These are phyloP conservation scores for Formicarius rufipectus DNA, from an alignment of 2,113 vertebrate species.

Conservation along the genomic window DNA sequence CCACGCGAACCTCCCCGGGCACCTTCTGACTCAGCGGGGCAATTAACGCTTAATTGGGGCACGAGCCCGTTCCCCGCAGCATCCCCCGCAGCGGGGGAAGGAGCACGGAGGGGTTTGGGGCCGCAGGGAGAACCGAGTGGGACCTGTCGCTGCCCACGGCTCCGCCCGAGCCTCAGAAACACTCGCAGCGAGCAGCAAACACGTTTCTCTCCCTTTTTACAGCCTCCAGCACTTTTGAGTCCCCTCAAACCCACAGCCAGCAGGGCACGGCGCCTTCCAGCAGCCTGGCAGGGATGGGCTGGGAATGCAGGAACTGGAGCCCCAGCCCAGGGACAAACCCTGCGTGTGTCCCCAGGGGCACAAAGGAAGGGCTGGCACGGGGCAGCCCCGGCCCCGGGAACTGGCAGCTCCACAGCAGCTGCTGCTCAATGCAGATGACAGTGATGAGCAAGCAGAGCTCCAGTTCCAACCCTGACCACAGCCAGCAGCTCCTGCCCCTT, in stretches of 20 bases:
- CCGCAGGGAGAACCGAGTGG: neutral
- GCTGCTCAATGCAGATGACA: neutral
- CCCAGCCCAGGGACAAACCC: neutral
- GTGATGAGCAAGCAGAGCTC: neutral
- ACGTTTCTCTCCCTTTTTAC: neutral
- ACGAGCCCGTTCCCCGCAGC: too few relatives aligned
- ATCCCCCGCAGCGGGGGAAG: too few relatives aligned
- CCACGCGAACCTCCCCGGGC: neutral
- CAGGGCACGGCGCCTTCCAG: too few relatives aligned
- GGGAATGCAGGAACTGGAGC: neutral
- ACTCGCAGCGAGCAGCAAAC: neutral
- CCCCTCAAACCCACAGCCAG: neutral
- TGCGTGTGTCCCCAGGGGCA: neutral
- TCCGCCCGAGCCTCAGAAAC: neutral
- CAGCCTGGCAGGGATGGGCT: fast-evolving
- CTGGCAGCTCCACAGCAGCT: neutral
- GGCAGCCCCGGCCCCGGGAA: neutral
- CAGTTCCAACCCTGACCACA: neutral
- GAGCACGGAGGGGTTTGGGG: neutral
- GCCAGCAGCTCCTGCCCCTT: neutral
- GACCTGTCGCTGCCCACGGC: neutral
- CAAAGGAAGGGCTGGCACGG: neutral
- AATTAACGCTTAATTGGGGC: neutral
- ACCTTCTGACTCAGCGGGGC: neutral
- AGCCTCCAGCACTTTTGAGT: neutral